Evolutionary conservation across 2,113 vertebrate species (phyloP).

Genomic region (Grantiella picta): DNA sequence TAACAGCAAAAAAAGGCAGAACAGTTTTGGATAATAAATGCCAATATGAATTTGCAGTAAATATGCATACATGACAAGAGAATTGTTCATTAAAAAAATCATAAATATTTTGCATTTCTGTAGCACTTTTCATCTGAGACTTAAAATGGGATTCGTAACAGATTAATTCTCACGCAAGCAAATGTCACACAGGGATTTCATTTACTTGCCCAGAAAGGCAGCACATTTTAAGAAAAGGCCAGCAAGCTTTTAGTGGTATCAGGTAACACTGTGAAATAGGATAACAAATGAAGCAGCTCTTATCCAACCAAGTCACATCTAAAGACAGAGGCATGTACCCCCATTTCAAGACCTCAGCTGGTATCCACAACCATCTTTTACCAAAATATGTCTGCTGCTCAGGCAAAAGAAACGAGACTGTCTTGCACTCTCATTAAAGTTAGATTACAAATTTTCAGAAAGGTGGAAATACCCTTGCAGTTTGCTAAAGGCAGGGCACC

Average conservation of each 20-base stretch:
- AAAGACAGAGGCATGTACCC: not conserved
- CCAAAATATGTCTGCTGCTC: not conserved
- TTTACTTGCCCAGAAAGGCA: not conserved
- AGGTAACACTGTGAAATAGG: not conserved
- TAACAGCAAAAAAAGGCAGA: not conserved
- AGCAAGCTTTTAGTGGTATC: not conserved
- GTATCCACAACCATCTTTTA: not conserved
- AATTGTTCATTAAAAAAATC: not conserved
- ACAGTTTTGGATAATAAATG: not conserved
- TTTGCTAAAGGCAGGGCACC: not conserved
- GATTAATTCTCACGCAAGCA: not conserved
- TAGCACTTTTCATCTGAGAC: not conserved
- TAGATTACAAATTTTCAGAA: not conserved
- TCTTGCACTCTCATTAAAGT: not conserved
- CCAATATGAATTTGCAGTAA: not conserved
- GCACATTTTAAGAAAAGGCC: not conserved
- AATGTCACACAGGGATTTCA: not conserved
- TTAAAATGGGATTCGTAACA: not conserved
- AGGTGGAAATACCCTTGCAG: not conserved
- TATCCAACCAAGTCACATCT: not conserved
- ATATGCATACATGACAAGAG: not conserved
- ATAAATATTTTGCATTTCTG: constrained; percentile 8
- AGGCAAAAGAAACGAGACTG: not conserved
- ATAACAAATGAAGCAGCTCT: not conserved
- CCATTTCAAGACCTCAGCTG: not conserved